Conservation (phyloP, 92 coral and sea anemone species). For the Actinernus sp. region DNA sequence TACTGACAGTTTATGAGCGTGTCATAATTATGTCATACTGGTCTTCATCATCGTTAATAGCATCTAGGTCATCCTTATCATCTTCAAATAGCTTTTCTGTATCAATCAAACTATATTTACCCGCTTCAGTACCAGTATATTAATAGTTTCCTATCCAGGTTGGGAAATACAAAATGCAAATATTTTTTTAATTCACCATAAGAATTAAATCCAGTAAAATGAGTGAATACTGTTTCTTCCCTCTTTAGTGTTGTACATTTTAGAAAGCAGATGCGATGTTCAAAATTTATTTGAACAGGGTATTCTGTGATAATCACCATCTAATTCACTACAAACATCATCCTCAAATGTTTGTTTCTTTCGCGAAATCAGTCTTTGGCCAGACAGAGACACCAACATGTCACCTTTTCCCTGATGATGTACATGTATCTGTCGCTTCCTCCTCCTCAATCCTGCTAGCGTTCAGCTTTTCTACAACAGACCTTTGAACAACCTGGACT, state of each 20-base stretch:
- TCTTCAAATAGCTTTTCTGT: neutral
- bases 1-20: slow-evolving; percentile 30
- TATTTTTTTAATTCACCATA: slow-evolving; percentile 24
- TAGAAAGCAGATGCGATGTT: slow-evolving; percentile 30
- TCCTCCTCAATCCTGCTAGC: slow-evolving; percentile 6
- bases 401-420: slow-evolving; percentile 52
- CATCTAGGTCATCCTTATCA: neutral
- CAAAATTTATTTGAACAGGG: slow-evolving; percentile 47
- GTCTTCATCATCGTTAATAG: slow-evolving; percentile 10
- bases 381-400: slow-evolving; percentile 4
- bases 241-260: slow-evolving; percentile 40
- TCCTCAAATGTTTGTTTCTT: slow-evolving; percentile 53
- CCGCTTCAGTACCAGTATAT: slow-evolving; percentile 28
- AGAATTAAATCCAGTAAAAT: slow-evolving; percentile 46
- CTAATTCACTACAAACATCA: slow-evolving; percentile 17
- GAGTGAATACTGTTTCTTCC: slow-evolving; percentile 35
- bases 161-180: slow-evolving; percentile 39
- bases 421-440: slow-evolving; percentile 47
- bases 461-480: slow-evolving; percentile 12
- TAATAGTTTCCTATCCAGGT: slow-evolving; percentile 26
- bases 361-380: slow-evolving; percentile 8
- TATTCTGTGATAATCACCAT: slow-evolving; percentile 10
- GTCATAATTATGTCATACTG: slow-evolving; percentile 6
- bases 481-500: neutral
- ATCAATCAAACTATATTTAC: slow-evolving; percentile 33